These are phyloP conservation scores for Centrocercus urophasianus DNA, from an alignment of 2,113 vertebrate genomes.

Conservation along the genomic window DNA sequence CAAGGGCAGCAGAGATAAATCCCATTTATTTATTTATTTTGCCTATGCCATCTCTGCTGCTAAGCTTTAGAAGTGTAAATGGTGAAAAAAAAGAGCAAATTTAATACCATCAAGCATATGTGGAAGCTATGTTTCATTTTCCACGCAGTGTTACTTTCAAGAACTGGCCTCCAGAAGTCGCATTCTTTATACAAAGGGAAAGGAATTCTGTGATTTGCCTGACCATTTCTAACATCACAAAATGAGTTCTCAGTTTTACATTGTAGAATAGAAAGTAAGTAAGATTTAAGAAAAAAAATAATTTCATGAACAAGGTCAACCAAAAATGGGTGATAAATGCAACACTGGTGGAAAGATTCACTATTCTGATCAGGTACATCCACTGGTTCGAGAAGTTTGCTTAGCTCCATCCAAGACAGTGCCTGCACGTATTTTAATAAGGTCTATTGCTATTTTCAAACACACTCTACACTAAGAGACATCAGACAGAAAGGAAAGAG, in stretches of 20 bases:
- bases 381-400: neutral
- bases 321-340: neutral
- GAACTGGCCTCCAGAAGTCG: neutral
- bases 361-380: neutral
- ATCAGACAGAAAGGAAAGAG: neutral
- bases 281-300: neutral
- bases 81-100: neutral
- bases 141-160: neutral
- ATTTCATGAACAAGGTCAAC: neutral
- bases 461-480: neutral
- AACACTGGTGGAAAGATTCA: neutral
- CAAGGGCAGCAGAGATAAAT: neutral
- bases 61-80: neutral
- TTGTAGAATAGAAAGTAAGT: neutral
- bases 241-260: neutral
- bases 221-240: neutral
- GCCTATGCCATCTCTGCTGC: neutral
- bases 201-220: neutral
- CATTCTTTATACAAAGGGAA: neutral
- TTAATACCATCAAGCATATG: neutral
- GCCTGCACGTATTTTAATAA: neutral
- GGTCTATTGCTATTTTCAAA: neutral
- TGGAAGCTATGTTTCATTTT: neutral
- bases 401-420: neutral
- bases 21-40: neutral